Evolutionary conservation across 2,797 vertebrate species (phyloP), one percentile per base, ranked within the genome.

Genomic region (Sebastes reedi): DNA sequence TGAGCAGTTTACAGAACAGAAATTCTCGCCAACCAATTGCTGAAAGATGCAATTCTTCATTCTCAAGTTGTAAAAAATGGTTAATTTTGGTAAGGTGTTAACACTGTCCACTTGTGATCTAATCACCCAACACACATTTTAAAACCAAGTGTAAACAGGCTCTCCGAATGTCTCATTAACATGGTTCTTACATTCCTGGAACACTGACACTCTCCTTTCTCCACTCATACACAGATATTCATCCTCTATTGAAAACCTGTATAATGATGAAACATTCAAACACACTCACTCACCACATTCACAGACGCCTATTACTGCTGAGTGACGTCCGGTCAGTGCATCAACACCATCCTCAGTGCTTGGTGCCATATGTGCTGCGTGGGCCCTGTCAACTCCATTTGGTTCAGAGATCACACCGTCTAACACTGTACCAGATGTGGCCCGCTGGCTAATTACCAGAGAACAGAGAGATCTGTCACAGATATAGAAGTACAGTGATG

Each of bases 361-460:
- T n/a, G 22, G 1, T 22, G 55, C 84, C 84, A 73, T 64, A 78
- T 75, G 84, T 74, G 66, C 74, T 8, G 75, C n/a, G 18, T n/a
- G 14, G 54, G 64, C 58, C 50, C 72, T 27, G 81, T 82, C 79
- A 70, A 8, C 62, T 67, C 29, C 16, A 27, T 76, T 46, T 25
- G 65, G 71, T 77, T 81, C 75, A 87, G 61, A 30, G 32, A 66
- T 62, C 67, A 18, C 50, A 4, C 20, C 6, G 29, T 52, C 22
- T 4, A n/a, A 36, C 59, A 0, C 42, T 11, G 62, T 5, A 10
- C 75, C 84, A 83, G 86, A 68, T 77, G 87, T 30, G 46, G 14
- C 66, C 77, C 13, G 16, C 75, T 46, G 75, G 75, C 75, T 88
- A 66, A 83, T 84, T 76, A 75, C 75, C 7, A 32, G 58, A 67